phyloP scores from a whole-genome alignment of 2,797 vertebrate genomes.

The Manis javanica region DNA sequence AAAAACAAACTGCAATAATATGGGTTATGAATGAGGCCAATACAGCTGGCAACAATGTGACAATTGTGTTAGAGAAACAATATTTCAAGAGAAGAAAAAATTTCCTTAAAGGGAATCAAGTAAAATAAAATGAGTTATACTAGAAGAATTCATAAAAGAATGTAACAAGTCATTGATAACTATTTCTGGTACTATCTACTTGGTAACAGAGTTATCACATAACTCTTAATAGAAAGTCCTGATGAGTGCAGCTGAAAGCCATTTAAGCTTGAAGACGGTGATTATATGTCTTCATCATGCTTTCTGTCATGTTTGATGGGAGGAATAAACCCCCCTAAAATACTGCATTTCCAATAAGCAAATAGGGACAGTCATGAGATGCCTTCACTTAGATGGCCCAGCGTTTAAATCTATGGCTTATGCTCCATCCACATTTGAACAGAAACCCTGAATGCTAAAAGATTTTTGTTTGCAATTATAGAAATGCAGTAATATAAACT shows the following conservation, averaged over 20 bases:
- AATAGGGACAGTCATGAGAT: neutral
- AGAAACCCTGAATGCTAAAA: neutral
- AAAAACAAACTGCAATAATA: constrained; percentile 65
- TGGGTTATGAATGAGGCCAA: neutral
- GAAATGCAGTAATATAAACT: neutral
- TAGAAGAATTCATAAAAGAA: constrained; percentile 40
- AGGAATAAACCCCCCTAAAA: neutral
- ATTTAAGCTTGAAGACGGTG: constrained; percentile 53
- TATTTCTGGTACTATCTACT: constrained; percentile 30
- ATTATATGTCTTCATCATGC: neutral
- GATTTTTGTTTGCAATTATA: neutral
- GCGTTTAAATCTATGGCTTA: neutral
- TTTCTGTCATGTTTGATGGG: neutral
- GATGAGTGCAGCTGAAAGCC: constrained; percentile 50
- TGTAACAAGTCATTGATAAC: neutral
- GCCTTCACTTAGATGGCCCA: neutral
- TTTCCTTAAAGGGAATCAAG: constrained; percentile 42
- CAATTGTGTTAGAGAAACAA: neutral
- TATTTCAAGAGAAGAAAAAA: constrained; percentile 12
- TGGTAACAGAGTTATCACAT: neutral
- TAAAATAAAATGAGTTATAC: neutral
- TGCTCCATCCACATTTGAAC: neutral
- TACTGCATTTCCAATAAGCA: neutral
- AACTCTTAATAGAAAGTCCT: neutral
- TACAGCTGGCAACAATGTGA: constrained; percentile 57